Evolutionary conservation across 2,113 vertebrate genomes (phyloP).

Genomic region (Dissostichus mawsoni): DNA sequence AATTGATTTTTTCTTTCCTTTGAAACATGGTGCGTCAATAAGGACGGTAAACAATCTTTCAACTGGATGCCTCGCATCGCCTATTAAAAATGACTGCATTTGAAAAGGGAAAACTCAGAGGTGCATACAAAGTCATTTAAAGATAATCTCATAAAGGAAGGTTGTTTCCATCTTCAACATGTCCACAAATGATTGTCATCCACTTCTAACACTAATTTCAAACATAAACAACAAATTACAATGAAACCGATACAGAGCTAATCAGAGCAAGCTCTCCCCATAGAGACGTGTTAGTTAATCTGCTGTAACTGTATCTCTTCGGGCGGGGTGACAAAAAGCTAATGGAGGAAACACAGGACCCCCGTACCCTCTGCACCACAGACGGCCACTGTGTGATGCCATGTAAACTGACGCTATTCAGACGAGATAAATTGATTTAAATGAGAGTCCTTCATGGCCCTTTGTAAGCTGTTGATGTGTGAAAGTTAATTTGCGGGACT

Average conservation of each 20-base stretch:
- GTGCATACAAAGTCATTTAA: conserved; percentile 16
- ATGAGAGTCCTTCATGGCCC: conserved; percentile 72
- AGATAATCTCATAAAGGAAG: conserved; percentile 40
- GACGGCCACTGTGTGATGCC: conserved; percentile 29
- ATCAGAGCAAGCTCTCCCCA: conserved; percentile 19
- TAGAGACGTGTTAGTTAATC: conserved; percentile 34
- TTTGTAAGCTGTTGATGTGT: conserved; percentile 74
- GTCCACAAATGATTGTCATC: conserved; percentile 4
- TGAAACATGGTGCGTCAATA: conserved; percentile 30
- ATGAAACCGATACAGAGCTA: conserved; percentile 5
- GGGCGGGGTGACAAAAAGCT: not conserved
- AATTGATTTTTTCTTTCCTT: conserved; percentile 9
- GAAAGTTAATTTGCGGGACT: conserved; percentile 79
- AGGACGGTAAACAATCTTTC: conserved; percentile 48
- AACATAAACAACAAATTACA: conserved; percentile 35
- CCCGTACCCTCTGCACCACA: conserved; percentile 15
- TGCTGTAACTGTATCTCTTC: conserved; percentile 13
- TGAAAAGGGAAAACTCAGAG: conserved; percentile 18
- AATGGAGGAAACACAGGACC: conserved; percentile 28
- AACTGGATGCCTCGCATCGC: conserved; percentile 24
- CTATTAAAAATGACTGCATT: not conserved
- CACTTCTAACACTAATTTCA: conserved; percentile 31
- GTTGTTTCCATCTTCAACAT: conserved; percentile 41
- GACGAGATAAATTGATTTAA: conserved; percentile 76
- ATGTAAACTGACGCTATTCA: conserved; percentile 59